phyloP scores from a whole-genome alignment of 2,113 vertebrate genomes.

The Ammodytes marinus region DNA sequence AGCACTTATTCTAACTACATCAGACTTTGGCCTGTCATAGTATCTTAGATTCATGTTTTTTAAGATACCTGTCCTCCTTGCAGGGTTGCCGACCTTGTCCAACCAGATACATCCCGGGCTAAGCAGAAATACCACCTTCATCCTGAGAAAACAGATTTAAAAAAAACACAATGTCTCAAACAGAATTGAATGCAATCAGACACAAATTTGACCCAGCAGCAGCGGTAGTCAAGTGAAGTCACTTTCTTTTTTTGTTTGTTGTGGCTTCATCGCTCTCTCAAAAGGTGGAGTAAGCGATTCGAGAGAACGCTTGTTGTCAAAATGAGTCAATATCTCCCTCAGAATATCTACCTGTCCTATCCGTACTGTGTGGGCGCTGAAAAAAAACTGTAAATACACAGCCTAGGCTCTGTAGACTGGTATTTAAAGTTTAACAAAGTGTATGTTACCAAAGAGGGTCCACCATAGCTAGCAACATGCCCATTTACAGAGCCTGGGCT shows the following conservation, averaged over 20 bases:
- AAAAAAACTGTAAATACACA: too few relatives aligned
- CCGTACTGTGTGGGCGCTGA: too few relatives aligned
- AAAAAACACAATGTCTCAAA: constrained; percentile 12
- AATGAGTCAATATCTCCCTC: too few relatives aligned
- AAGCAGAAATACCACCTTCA: constrained; percentile 41
- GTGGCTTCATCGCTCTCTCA: constrained; percentile 8
- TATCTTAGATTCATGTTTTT: constrained; percentile 55
- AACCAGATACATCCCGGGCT: constrained; percentile 29
- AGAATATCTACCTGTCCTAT: too few relatives aligned
- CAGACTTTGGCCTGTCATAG: constrained; percentile 52
- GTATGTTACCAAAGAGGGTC: too few relatives aligned
- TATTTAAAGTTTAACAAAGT: too few relatives aligned
- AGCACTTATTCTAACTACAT: constrained; percentile 41
- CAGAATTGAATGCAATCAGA: constrained; percentile 24
- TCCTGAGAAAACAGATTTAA: constrained; percentile 37
- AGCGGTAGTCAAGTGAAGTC: constrained; percentile 14
- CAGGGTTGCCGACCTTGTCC: constrained; percentile 63
- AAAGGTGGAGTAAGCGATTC: too few relatives aligned
- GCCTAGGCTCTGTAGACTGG: too few relatives aligned
- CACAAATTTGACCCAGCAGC: constrained; percentile 29
- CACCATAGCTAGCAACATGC: too few relatives aligned
- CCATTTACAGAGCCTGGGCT: too few relatives aligned
- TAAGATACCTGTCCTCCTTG: constrained; percentile 46
- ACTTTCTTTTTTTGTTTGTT: constrained; percentile 1
- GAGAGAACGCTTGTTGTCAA: too few relatives aligned